Percentiles rank a stretch among this genome's conserved stretches.
phyloP scores from a whole-genome alignment of 2,888 invertebrate genomes.

The Oxystoma pomonae region DNA sequence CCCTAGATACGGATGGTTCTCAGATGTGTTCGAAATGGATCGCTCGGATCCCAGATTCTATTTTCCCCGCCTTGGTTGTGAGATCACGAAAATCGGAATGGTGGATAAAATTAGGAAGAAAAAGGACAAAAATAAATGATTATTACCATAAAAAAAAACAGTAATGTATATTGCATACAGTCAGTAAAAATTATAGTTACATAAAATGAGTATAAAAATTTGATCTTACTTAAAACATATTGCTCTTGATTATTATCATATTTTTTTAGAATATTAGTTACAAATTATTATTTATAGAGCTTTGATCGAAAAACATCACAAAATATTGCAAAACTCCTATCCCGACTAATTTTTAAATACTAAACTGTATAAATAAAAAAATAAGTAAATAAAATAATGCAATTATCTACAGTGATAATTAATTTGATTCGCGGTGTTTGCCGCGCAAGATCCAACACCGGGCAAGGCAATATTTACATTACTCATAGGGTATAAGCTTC shows the following conservation, averaged over 20 bases:
- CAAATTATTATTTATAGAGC: no score
- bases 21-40: slow-evolving; percentile 29
- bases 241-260: no score
- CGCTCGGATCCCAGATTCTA: slow-evolving; percentile 35
- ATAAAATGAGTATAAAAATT: not conserved
- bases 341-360: no score
- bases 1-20: slow-evolving; percentile 39
- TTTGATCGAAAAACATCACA: not conserved
- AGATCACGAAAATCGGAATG: slow-evolving; percentile 25
- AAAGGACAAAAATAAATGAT: slow-evolving; percentile 17
- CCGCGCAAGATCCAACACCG: no score
- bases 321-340: not conserved
- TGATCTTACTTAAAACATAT: no score
- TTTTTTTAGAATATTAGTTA: no score
- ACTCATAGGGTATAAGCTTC: no score
- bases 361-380: no score
- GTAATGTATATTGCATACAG: not conserved
- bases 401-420: no score
- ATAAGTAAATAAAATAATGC: no score
- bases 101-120: slow-evolving; percentile 17
- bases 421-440: no score
- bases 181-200: not conserved
- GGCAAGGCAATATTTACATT: no score
- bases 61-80: slow-evolving; percentile 26
- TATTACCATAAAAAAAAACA: slow-evolving; percentile 7